Evolutionary conservation across 1,140 invertebrate genomes (phyloP), one percentile per base, ranked within the genome.

Genomic region (Rhizoglyphus robini): DNA sequence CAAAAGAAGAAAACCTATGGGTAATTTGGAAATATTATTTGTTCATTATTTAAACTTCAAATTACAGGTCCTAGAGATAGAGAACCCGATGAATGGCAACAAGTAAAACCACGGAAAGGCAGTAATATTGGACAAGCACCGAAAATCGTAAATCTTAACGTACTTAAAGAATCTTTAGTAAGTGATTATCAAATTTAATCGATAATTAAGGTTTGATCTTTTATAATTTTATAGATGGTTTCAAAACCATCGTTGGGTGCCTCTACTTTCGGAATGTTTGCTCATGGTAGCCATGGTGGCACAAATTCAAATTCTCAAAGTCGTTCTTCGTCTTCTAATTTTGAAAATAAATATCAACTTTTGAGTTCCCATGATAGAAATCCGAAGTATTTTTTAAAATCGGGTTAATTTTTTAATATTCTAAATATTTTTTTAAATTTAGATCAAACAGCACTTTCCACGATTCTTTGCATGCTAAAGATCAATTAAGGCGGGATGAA

Each of bases 321-420:
- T 60, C 58, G 58, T 46, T 38, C 32, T 11, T 60, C 58, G 23
- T 60, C 58, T 13, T n/a, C 38, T 11, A 60, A 60, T 46, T 60
- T 23, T 60, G 58, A 60, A 2, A 60, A 60, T 27, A 51, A 51
- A 27, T 20, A 51, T 51, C 23, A 3, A 3, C 20, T 8, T 51
- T 51, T 20, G 4, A 11, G 15, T 3, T 51, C 48, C n/a, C 13
- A 27, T 27, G 48, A 51, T 23, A 51, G 29, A 27, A 51, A 51
- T 51, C n/a, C 15, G 13, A 13, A 27, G 48, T 51, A 51, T 51
- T n/a, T 51, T n/a, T 51, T 20, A 20, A 20, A 13, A 20, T 51
- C 29, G 15, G 13, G 1, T 13, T 23, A 11, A 3, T 51, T 51
- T 27, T 51, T 2, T 4, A 25, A 23, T 51, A 23, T 1, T 27